Percentiles rank a stretch among this genome's conserved stretches.
Evolutionary conservation across 2,113 vertebrate genomes (phyloP).

Genomic region (Pluvianellus socialis): DNA sequence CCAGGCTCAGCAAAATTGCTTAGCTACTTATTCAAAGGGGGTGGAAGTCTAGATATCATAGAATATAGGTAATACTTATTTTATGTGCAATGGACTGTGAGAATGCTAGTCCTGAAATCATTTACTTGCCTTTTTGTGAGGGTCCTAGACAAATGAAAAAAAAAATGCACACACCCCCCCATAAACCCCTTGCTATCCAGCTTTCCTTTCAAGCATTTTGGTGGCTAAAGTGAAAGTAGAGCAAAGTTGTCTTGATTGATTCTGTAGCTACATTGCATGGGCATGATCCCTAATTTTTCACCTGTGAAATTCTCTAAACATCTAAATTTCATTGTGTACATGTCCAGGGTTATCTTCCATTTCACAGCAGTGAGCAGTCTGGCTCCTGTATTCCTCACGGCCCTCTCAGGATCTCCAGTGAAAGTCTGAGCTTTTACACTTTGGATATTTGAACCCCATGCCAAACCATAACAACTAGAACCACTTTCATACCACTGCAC

Average conservation of each 20-base stretch:
- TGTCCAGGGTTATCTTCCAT: background rate
- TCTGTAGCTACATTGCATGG: background rate
- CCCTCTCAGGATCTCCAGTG: background rate
- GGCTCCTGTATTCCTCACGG: background rate
- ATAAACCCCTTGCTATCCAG: fast-evolving
- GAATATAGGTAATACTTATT: background rate
- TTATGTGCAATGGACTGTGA: background rate
- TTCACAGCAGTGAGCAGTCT: background rate
- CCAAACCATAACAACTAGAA: background rate
- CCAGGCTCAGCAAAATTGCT: background rate
- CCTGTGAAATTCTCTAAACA: background rate
- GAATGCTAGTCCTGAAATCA: background rate
- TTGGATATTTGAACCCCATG: background rate
- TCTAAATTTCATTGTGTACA: background rate
- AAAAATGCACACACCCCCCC: background rate
- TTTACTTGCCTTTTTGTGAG: background rate
- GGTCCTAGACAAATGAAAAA: background rate
- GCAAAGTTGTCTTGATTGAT: background rate
- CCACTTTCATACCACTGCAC: background rate
- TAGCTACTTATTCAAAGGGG: background rate
- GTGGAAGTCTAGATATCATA: background rate
- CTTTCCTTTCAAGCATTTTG: background rate
- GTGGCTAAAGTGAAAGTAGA: background rate
- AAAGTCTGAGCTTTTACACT: background rate
- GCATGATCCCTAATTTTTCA: background rate